phyloP scores from a whole-genome alignment of 1,140 invertebrate genomes.

The Bombus cullumanus region DNA sequence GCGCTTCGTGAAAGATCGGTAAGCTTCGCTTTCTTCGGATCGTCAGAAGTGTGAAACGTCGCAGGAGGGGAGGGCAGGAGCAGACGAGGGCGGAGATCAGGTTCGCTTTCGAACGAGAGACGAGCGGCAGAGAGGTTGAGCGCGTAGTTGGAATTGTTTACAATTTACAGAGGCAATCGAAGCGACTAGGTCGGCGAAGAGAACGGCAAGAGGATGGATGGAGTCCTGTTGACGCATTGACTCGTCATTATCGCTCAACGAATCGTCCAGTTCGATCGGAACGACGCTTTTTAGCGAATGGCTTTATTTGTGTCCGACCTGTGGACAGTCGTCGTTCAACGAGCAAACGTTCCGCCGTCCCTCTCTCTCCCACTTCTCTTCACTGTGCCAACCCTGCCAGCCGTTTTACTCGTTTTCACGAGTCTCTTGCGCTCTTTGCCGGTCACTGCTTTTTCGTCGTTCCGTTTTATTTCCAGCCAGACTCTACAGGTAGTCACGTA shows the following conservation, averaged over 20 bases:
- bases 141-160: slow-evolving; percentile 63
- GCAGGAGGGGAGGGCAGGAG: too few species aligned
- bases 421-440: slow-evolving; percentile 61
- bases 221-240: slow-evolving; percentile 76
- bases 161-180: slow-evolving; percentile 74
- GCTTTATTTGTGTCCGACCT: slow-evolving; percentile 54
- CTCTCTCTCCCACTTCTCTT: slow-evolving; percentile 4
- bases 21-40: too few species aligned
- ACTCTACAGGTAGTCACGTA: slow-evolving; percentile 67
- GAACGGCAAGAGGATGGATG: background rate
- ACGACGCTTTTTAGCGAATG: slow-evolving; percentile 58
- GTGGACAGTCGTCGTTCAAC: slow-evolving; percentile 58
- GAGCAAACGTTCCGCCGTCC: slow-evolving; percentile 62
- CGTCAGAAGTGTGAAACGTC: too few species aligned
- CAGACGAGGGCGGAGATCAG: too few species aligned
- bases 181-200: background rate
- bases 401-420: slow-evolving; percentile 43
- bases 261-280: slow-evolving; percentile 68
- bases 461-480: slow-evolving; percentile 48
- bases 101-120: background rate
- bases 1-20: too few species aligned
- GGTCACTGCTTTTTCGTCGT: slow-evolving; percentile 59
- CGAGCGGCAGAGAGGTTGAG: background rate
- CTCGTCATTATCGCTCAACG: slow-evolving; percentile 81
- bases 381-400: background rate